These are phyloP conservation scores for Gambusia yucatana DNA, from an alignment of 2,797 vertebrate genomes.

Conservation along the genomic window DNA sequence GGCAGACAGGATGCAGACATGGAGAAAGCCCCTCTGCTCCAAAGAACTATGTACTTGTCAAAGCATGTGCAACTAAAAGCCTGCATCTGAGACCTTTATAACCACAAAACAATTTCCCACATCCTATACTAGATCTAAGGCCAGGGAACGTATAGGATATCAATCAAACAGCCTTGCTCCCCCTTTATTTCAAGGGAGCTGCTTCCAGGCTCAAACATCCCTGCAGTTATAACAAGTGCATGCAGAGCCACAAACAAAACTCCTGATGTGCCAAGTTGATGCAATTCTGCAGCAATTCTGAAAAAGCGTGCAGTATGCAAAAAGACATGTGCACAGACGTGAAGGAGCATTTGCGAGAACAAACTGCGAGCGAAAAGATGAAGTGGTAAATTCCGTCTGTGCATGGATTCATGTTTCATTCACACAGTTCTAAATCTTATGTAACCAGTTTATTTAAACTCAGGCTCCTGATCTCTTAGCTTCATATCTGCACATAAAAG, in stretches of 20 bases:
- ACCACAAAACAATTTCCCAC: constrained; percentile 38
- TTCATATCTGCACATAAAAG: constrained; percentile 64
- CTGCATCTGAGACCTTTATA: constrained; percentile 56
- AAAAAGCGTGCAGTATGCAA: constrained; percentile 7
- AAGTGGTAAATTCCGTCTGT: constrained; percentile 5
- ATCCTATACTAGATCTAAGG: constrained; percentile 46
- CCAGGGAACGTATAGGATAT: constrained; percentile 33
- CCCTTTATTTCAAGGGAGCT: constrained; percentile 40
- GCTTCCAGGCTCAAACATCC: constrained; percentile 22
- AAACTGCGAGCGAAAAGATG: constrained; percentile 39
- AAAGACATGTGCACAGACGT: constrained; percentile 27
- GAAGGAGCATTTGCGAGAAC: constrained; percentile 22
- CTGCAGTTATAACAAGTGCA: constrained; percentile 25
- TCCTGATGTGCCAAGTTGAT: constrained; percentile 45
- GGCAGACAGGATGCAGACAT: constrained; percentile 61
- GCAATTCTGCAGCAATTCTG: constrained; percentile 46
- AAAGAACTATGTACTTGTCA: constrained; percentile 51
- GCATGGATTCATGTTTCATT: constrained; percentile 46
- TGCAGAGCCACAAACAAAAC: constrained; percentile 25
- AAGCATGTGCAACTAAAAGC: constrained; percentile 49
- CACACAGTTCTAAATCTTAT: constrained; percentile 59
- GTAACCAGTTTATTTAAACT: constrained; percentile 65
- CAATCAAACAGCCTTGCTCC: constrained; percentile 27
- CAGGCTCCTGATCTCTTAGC: constrained; percentile 54
- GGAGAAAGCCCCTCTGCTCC: constrained; percentile 51